phyloP scores from a whole-genome alignment of 2,797 vertebrate species.

The Eulemur rubriventer region DNA sequence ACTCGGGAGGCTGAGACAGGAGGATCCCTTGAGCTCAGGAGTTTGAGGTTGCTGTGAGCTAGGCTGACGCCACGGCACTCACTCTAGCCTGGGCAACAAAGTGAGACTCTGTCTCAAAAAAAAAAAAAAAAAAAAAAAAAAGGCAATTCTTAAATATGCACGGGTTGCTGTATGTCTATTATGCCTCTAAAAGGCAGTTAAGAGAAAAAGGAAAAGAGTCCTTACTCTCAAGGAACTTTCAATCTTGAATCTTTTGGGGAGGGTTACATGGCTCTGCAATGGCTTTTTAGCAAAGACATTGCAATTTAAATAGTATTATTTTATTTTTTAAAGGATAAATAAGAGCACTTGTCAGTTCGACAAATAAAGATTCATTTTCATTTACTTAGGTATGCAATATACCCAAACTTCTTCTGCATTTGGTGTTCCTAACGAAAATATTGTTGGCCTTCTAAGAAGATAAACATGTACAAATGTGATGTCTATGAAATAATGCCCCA shows the following conservation, averaged over 20 bases:
- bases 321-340: not conserved
- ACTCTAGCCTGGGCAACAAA: too few species aligned
- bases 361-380: not conserved
- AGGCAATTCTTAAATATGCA: not conserved
- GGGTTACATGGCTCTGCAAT: not conserved
- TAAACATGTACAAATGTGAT: conserved; percentile 86
- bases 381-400: not conserved
- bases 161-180: not conserved
- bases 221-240: not conserved
- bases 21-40: too few species aligned
- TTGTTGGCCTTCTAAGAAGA: conserved; percentile 65
- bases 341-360: not conserved
- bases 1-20: too few species aligned
- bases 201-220: not conserved
- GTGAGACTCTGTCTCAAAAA: too few species aligned
- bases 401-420: conserved; percentile 31
- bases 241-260: not conserved
- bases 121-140: too few species aligned
- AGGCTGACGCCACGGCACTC: too few species aligned
- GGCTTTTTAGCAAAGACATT: not conserved
- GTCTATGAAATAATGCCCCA: conserved; percentile 88
- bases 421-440: conserved; percentile 67
- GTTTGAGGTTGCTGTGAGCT: too few species aligned
- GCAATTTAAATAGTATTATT: not conserved
- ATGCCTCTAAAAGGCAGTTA: not conserved